Evolutionary conservation across 2,888 invertebrate genomes (phyloP), one percentile per base, ranked within the genome.

Genomic region (Pelosia muscerda): DNA sequence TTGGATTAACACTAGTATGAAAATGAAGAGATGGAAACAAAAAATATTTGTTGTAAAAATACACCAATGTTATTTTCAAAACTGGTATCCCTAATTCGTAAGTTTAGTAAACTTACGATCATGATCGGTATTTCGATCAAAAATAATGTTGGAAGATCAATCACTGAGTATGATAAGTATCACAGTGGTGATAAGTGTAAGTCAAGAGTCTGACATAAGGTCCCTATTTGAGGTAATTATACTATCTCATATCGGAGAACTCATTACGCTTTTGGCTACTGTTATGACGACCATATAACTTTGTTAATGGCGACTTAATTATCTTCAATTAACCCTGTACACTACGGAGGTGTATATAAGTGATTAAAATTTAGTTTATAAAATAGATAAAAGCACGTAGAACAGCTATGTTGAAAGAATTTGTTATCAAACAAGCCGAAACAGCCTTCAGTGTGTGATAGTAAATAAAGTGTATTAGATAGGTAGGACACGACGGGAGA

Each of bases 221-320:
- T 49, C 19, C 19, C 19, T 42, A n/a, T 9, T 9, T n/a, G 49
- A 49, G 49, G 2, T 49, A 49, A n/a, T 49, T 49, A 49, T 49
- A 49, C 49, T 49, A 49, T 49, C 49, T 6, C n/a, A 49, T 49
- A 49, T 49, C 49, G n/a, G n/a, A 49, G 49, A 49, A n/a, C 49
- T 49, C 49, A n/a, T 49, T 15, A n/a, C n/a, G n/a, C 49, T 49
- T 19, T 15, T 42, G 19, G 5, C 49, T 49, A n/a, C 49, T 49
- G 49, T 49, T 49, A 49, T 49, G n/a, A n/a, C 0, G 8, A n/a
- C n/a, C 9, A 49, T 49, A 8, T 49, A 49, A 49, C 49, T 49
- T 49, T n/a, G n/a, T 49, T n/a, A 19, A 49, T 49, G 49, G n/a
- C 9, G 8, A 49, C n/a, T 49, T 49, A 49, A 49, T 49, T n/a